Conservation (phyloP, 2,888 invertebrate genomes). For the Torymus auratus region DNA sequence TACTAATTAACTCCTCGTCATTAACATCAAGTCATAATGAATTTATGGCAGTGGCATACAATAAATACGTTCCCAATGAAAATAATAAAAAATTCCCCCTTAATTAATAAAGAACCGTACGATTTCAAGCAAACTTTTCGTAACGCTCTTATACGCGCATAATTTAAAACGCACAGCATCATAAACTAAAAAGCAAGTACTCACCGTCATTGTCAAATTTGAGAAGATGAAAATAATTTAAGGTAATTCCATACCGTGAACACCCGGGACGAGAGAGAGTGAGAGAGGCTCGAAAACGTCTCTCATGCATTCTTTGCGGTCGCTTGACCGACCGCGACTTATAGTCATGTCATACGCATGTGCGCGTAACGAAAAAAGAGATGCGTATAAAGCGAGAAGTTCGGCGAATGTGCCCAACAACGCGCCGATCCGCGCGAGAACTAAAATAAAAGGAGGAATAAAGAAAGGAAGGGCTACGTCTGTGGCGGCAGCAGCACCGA, state of each 20-base stretch:
- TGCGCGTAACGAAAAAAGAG: slow-evolving; percentile 31
- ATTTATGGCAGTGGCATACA: too few relatives aligned
- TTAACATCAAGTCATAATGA: too few relatives aligned
- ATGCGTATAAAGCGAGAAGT: slow-evolving; percentile 23
- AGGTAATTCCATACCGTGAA: slow-evolving; percentile 51
- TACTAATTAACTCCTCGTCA: too few relatives aligned
- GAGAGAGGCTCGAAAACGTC: slow-evolving; percentile 41
- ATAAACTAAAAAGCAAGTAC: slow-evolving; percentile 32
- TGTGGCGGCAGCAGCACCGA: not conserved
- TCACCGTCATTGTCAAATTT: slow-evolving; percentile 52
- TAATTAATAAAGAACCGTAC: too few relatives aligned
- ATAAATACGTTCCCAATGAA: too few relatives aligned
- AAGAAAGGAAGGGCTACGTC: not conserved
- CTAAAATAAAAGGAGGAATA: slow-evolving; percentile 22
- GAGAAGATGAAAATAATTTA: slow-evolving; percentile 54
- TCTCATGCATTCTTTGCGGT: slow-evolving; percentile 53
- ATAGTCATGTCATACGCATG: slow-evolving; percentile 52
- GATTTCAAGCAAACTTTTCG: not conserved
- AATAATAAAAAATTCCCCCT: too few relatives aligned
- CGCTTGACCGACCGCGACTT: slow-evolving; percentile 57
- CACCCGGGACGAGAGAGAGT: not conserved
- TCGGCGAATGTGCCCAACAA: slow-evolving; percentile 39
- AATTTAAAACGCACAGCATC: slow-evolving; percentile 11
- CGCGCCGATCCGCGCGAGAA: not conserved
- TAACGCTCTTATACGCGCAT: not conserved